Evolutionary conservation across 2,797 vertebrate species (phyloP).

Genomic region (Microctenopoma lineatum): DNA sequence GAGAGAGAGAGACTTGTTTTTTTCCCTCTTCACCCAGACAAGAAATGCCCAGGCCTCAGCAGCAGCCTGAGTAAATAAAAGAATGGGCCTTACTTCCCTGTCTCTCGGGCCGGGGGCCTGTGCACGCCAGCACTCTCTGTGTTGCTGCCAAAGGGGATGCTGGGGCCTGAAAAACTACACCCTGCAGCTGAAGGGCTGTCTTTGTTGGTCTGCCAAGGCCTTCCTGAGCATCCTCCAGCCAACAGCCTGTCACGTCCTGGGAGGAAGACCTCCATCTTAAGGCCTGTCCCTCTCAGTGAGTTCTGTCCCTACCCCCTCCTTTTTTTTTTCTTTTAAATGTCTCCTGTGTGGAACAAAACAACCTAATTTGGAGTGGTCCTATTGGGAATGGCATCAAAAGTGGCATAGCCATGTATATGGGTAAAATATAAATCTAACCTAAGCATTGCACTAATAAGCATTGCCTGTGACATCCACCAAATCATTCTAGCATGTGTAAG

Average conservation of each 20-base stretch:
- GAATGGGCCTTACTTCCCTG: conserved; percentile 94
- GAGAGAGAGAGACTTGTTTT: conserved; percentile 77
- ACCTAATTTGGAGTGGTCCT: conserved; percentile 85
- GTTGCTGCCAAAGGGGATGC: conserved; percentile 98
- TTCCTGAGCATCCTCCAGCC: conserved; percentile 98
- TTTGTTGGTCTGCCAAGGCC: conserved; percentile 99
- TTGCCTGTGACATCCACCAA: conserved; percentile 16
- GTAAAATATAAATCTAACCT: conserved; percentile 64
- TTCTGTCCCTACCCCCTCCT: conserved; percentile 64
- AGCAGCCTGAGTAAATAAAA: conserved; percentile 99
- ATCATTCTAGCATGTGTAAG: conserved; percentile 11
- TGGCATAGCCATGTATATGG: conserved; percentile 84
- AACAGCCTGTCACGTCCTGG: conserved; percentile 90
- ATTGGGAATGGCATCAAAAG: conserved; percentile 86
- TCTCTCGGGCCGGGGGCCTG: conserved; percentile 93
- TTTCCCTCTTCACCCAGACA: conserved; percentile 93
- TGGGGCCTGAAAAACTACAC: conserved; percentile 97
- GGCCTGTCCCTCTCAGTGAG: conserved; percentile 83
- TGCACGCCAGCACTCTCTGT: conserved; percentile 94
- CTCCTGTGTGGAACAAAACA: conserved; percentile 89
- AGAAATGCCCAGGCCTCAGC: conserved; percentile 95
- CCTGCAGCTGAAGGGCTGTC: conserved; percentile 98
- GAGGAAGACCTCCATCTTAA: conserved; percentile 97
- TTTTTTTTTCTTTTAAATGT: conserved; percentile 75
- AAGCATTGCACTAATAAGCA: conserved; percentile 43